phyloP scores from a whole-genome alignment of 2,113 vertebrate genomes.

The Lasiurus cinereus region DNA sequence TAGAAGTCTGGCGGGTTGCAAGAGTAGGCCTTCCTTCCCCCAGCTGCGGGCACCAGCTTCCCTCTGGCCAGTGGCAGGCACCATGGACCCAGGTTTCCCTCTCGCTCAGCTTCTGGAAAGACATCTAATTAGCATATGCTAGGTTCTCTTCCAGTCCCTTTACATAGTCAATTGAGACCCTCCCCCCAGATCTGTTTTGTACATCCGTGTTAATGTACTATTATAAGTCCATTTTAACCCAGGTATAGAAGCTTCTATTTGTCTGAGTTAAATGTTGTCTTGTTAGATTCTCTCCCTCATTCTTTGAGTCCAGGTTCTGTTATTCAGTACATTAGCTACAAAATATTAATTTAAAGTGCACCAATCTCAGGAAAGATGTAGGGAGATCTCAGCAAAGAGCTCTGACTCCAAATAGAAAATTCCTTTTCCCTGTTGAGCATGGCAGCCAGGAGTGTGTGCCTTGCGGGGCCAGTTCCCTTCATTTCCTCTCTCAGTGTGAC shows the following conservation, averaged over 20 bases:
- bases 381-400: conserved; percentile 7
- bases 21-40: too few species aligned
- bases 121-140: too few species aligned
- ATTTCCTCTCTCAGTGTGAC: not conserved
- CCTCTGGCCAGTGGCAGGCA: too few species aligned
- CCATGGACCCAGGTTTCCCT: too few species aligned
- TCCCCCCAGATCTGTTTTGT: not conserved
- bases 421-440: not conserved
- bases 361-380: conserved; percentile 46
- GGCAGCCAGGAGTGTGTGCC: not conserved
- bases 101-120: too few species aligned
- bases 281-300: not conserved
- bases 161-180: not conserved
- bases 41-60: too few species aligned
- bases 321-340: conserved; percentile 9
- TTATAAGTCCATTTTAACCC: conserved; percentile 35
- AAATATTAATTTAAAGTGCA: conserved; percentile 43
- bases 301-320: conserved; percentile 59
- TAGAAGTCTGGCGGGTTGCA: too few species aligned
- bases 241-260: conserved; percentile 31
- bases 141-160: too few species aligned
- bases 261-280: conserved; percentile 47
- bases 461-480: not conserved
- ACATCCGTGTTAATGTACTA: not conserved
- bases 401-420: conserved; percentile 42